Evolutionary conservation across 2,113 vertebrate species (phyloP), one percentile per base, ranked within the genome.

Genomic region (Shinisaurus crocodilurus): DNA sequence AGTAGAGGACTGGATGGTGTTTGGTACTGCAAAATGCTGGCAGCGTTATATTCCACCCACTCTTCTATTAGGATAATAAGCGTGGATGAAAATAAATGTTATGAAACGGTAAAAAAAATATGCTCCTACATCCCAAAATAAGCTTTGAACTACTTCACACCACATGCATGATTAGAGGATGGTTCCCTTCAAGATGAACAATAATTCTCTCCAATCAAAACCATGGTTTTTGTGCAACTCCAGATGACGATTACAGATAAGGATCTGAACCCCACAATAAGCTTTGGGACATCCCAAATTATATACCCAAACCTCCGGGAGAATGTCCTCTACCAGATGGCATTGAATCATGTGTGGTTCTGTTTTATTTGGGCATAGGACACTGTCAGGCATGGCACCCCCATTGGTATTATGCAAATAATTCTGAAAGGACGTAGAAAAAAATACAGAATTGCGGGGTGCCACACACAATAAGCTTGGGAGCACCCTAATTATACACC

Each of bases 71-170:
- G 77, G 43, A 40, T 45, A 43, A 25, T 54, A 82, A 74, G 43
- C 82, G 82, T 6, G 45, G 43, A 65, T 50, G 34, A 65, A 87
- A 87, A 82, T 82, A 81, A 82, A 63, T 81, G n/a, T 72, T 86
- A 87, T 89, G 81, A 89, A 90, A 75, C 65, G 50, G 29, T 72
- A 1, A 25, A 48, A 48, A 48, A 48, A n/a, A n/a, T n/a, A n/a
- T 48, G 48, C 48, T 48, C 48, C 48, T 48, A 48, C 48, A 7
- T 48, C 29, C 29, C 67, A 7, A 7, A 45, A 5, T 2, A 6
- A 6, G 12, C 34, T 80, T 80, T 29, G 5, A 1, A 15, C 75
- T 25, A 48, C 27, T 37, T 23, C 48, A 48, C 7, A 48, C 7
- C 3, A 7, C 7, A 48, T 48, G 7, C 48, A 6, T 34, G 5